Conservation (phyloP, 2,113 vertebrate genomes). For the Ailuropoda melanoleuca region DNA sequence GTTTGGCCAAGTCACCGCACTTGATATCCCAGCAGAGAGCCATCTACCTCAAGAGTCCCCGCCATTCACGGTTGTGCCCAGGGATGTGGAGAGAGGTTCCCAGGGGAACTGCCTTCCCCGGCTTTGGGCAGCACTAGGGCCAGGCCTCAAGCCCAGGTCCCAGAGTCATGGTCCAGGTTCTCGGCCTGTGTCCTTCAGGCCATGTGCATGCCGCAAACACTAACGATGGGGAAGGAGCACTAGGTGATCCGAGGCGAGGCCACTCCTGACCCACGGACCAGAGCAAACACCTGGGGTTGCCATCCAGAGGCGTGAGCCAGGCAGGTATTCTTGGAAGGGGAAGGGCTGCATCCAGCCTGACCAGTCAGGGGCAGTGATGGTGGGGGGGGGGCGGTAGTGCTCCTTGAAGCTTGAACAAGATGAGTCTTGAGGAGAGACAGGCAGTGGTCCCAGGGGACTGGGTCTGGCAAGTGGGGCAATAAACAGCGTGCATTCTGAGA, state of each 20-base stretch:
- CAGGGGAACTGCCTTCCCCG: accelerated
- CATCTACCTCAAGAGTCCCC: accelerated
- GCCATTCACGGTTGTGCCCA: accelerated
- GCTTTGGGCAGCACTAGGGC: accelerated
- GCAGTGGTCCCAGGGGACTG: not conserved
- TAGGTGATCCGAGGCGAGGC: not conserved
- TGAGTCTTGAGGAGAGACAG: not conserved
- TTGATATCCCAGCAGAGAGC: not conserved
- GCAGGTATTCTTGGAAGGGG: accelerated
- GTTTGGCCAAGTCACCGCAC: accelerated
- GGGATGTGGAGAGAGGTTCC: accelerated
- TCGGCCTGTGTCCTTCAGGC: not conserved
- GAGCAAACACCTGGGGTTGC: not conserved
- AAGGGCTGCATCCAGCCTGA: not conserved
- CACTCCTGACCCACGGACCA: not conserved
- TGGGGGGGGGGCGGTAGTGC: no score
- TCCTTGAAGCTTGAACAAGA: not conserved
- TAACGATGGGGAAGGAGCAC: accelerated
- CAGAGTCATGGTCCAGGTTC: not conserved
- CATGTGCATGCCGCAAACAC: accelerated
- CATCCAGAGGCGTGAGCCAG: not conserved
- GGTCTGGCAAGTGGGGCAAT: not conserved
- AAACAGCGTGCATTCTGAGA: not conserved
- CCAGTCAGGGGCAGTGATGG: no score
- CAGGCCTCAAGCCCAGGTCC: not conserved